Percentiles rank a stretch among this genome's conserved stretches.
These are phyloP conservation scores for Epinephelus awoara DNA, from an alignment of 2,797 vertebrate species.

Conservation along the genomic window DNA sequence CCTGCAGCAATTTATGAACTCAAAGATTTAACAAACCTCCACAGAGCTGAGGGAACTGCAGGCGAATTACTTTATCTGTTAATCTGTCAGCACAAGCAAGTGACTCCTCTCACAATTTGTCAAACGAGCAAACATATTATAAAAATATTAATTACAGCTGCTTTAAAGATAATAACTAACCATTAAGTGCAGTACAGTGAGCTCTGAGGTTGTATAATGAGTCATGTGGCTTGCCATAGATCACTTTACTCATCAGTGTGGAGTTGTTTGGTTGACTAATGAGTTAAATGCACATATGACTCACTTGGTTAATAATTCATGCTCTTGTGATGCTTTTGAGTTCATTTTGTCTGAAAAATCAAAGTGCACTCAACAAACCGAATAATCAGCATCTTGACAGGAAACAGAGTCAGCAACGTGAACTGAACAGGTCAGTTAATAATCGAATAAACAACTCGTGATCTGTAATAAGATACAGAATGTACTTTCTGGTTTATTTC, in stretches of 20 bases:
- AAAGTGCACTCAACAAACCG: conserved; percentile 28
- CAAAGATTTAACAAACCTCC: too few relatives aligned
- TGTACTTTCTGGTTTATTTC: background rate
- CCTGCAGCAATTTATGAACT: too few relatives aligned
- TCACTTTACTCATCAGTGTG: background rate
- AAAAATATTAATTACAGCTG: background rate
- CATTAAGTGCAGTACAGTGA: background rate
- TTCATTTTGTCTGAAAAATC: conserved; percentile 45
- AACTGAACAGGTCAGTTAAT: conserved; percentile 39
- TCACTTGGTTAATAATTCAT: conserved; percentile 53
- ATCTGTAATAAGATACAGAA: conserved; percentile 1
- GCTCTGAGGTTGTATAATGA: background rate
- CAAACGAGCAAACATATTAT: background rate
- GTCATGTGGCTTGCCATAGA: background rate
- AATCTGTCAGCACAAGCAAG: too few relatives aligned
- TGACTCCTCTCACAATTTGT: background rate
- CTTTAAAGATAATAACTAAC: background rate
- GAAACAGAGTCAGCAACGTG: conserved; percentile 42
- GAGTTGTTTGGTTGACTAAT: conserved; percentile 18
- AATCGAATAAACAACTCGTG: conserved; percentile 2
- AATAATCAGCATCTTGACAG: conserved; percentile 28
- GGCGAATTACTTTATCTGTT: too few relatives aligned
- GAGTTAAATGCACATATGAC: conserved; percentile 38
- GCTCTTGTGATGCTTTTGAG: conserved; percentile 32
- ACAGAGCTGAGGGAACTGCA: too few relatives aligned